Evolutionary conservation across 2,888 invertebrate species (phyloP), one percentile per base, ranked within the genome.

Genomic region (Nephrocerus scutellatus): DNA sequence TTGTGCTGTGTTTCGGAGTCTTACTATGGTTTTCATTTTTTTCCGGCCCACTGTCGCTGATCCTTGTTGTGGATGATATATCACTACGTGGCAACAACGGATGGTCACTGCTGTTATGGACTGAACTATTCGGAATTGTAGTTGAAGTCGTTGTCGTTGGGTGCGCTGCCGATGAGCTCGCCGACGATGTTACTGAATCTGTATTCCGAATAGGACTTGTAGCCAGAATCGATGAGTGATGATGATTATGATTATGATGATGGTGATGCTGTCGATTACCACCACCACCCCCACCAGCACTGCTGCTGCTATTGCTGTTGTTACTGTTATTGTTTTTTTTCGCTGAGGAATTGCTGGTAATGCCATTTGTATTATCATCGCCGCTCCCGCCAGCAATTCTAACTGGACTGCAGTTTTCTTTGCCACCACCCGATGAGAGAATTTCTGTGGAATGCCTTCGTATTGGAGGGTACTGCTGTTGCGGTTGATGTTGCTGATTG

Each of bases 391-490:
- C 14, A 31, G 4, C 10, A 31, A 3, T 31, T 18, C 45, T 35
- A 25, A 42, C 39, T 6, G 51, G 51, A 32, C 51, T 54, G 26
- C 50, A 51, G 41, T 51, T 55, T 23, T 53, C 52, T 33, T 53
- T 54, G 6, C 46, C 51, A 29, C 43, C 44, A 23, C 53, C 40
- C 39, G 47, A 60, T 13, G 61, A 58, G 21, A 68, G 53, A 43
- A 66, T 59, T 52, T 68, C 68, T 7, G 64, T 61, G 15, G 68
- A 68, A 49, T 67, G 68, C 10, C 69, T 54, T n/a, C 68, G 58
- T 21, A n/a, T n/a, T n/a, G n/a, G n/a, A n/a, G n/a, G n/a, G n/a
- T n/a, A n/a, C n/a, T n/a, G 43, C 41, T 28, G 49, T 42, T 33
- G 40, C 23, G 43, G 39, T 7, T 38, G 42, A 10, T 41, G 44